Percentiles rank a stretch among this genome's conserved stretches.
phyloP scores from a whole-genome alignment of 1,140 invertebrate genomes.

The Gryon sp. region DNA sequence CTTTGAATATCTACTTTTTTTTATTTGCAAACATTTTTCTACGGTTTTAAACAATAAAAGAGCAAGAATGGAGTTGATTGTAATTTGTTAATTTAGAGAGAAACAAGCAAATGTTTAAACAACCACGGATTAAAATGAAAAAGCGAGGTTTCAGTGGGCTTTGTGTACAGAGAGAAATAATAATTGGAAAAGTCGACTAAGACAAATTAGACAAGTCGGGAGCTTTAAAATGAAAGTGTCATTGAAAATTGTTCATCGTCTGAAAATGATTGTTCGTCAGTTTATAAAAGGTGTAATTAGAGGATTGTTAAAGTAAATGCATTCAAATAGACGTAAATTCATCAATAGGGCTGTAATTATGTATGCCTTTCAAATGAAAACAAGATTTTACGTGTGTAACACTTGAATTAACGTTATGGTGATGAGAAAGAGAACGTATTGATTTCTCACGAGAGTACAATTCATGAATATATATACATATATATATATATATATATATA shows the following conservation, averaged over 20 bases:
- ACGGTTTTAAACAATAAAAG: too few species aligned
- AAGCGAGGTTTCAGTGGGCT: too few species aligned
- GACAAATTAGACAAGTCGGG: too few species aligned
- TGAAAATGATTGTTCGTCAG: neutral
- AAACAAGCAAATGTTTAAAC: too few species aligned
- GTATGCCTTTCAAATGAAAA: conserved; percentile 29
- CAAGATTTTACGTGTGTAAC: conserved; percentile 35
- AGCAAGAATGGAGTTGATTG: too few species aligned
- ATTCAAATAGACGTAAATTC: conserved; percentile 21
- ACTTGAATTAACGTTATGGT: conserved; percentile 44
- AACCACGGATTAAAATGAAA: too few species aligned
- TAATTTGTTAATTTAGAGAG: too few species aligned
- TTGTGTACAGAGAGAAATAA: too few species aligned
- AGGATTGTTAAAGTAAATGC: conserved; percentile 27
- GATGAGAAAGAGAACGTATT: conserved; percentile 49
- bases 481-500: conserved; percentile 52
- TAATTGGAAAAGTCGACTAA: too few species aligned
- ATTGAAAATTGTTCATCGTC: neutral
- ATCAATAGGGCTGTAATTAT: conserved; percentile 43
- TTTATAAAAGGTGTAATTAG: conserved; percentile 2
- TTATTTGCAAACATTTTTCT: too few species aligned
- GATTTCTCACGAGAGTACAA: conserved; percentile 51
- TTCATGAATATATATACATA: conserved; percentile 54
- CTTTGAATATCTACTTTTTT: too few species aligned
- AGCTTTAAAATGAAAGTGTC: too few species aligned